Base-by-base conservation (phyloP, 2,797 vertebrate genomes). In the Tokudaia muenninki region DNA sequence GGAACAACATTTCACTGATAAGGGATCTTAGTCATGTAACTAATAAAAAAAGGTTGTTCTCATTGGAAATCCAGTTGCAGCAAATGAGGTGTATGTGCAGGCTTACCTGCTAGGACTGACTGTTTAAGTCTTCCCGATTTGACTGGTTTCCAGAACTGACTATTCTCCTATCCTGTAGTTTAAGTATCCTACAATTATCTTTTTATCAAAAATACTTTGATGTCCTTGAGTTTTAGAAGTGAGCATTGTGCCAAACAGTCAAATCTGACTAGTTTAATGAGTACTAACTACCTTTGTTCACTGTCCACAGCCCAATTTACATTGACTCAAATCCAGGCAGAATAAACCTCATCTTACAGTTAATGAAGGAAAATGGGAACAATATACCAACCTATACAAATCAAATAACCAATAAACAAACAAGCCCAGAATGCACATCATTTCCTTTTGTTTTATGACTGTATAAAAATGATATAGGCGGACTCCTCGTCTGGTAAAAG, bases 1-100 rank as follows among this genome's bases (percentile, higher is more conserved):
- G 91, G 97, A 98, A 98, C 97, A 97, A 90, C 90, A 93, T 96
- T 74, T 92, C 91, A 97, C 90, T 96, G 92, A 96, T 81, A 98
- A 98, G 92, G 93, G 84, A 97, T 97, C 87, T 63, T 95, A 98
- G 34, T 89, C 98, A 96, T 87, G 96, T 81, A 87, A 94, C 92
- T 97, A 95, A 92, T 94, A 97, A n/a, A 97, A 84, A 96, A 90
- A 97, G 81, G 63, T 72, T 88, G 95, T 55, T 97, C 95, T 98
- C 97, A 98, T 97, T 94, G 61, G 97, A 98, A 98, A 97, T 74
- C 94, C 96, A 83, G 65, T 93, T 97, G 87, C n/a, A 91, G 93
- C 94, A 97, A 98, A 97, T 74, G 97, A 98, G 34, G 59, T 92
- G 26, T 75, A 61, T 31, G 24, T 65, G 70, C 14, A 63, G 61